A percentile compares a stretch with the other conserved stretches of the same genome.
phyloP scores from a whole-genome alignment of 2,797 vertebrate species.

The Podarcis siculus region DNA sequence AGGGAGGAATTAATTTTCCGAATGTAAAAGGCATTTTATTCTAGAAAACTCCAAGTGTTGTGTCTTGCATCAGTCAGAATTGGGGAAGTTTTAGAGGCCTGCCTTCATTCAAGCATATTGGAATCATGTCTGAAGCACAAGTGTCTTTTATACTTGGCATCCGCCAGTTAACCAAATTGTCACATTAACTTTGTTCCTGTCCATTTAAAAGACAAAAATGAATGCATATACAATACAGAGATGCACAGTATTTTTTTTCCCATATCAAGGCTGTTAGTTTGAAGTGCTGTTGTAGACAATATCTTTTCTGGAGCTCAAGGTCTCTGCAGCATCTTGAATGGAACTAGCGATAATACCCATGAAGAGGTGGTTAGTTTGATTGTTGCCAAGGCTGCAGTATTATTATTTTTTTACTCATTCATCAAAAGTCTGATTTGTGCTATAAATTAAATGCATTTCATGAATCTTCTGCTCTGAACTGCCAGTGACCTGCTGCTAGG shows the following conservation, averaged over 20 bases:
- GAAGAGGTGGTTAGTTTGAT: slow-evolving; percentile 25
- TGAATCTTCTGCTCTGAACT: slow-evolving; percentile 36
- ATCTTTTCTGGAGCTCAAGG: slow-evolving; percentile 7
- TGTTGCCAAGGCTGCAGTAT: slow-evolving; percentile 32
- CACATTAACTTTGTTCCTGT: neutral
- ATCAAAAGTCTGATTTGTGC: slow-evolving; percentile 22
- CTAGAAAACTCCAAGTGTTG: neutral
- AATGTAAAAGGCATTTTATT: neutral
- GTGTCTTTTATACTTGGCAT: neutral
- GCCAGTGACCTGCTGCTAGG: slow-evolving; percentile 27
- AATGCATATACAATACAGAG: fast-evolving
- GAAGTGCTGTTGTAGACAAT: slow-evolving; percentile 10
- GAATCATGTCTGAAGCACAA: neutral
- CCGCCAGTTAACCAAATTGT: neutral
- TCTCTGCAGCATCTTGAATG: neutral
- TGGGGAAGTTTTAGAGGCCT: neutral
- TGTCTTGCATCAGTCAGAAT: neutral
- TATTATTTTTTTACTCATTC: slow-evolving; percentile 10
- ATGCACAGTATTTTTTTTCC: neutral
- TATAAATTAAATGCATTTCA: slow-evolving; percentile 49
- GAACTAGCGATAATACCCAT: slow-evolving; percentile 6
- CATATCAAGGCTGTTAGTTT: slow-evolving; percentile 16
- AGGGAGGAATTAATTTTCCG: neutral
- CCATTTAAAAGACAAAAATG: neutral
- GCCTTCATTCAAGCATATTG: neutral